Conservation (phyloP, 2,888 invertebrate genomes). For the Aspidiotus rigidus region DNA sequence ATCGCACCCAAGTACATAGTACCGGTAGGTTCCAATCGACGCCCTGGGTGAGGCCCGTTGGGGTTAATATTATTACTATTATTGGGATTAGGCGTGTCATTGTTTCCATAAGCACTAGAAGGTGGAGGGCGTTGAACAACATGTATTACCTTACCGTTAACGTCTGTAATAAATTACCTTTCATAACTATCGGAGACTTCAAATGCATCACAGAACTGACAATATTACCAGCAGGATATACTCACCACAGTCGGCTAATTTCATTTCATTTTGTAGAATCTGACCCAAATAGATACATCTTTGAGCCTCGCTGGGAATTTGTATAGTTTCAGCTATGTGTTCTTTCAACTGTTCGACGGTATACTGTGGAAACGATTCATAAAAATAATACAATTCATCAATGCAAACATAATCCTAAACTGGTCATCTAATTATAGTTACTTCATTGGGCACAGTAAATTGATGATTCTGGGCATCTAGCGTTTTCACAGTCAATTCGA, state of each 20-base stretch:
- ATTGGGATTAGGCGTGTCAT: conserved; percentile 30
- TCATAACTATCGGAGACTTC: neutral
- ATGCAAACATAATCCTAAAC: conserved; percentile 2
- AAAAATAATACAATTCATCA: neutral
- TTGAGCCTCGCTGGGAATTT: conserved; percentile 70
- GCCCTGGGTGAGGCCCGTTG: conserved; percentile 28
- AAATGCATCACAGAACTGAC: neutral
- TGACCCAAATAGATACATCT: conserved; percentile 90
- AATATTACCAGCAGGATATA: conserved; percentile 26
- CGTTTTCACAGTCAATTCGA: conserved; percentile 79
- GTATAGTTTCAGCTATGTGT: conserved; percentile 65
- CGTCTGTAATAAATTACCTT: conserved; percentile 50
- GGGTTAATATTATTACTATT: conserved; percentile 39
- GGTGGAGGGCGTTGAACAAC: conserved; percentile 83
- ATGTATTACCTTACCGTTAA: conserved; percentile 85
- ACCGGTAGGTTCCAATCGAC: conserved; percentile 33
- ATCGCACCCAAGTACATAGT: conserved; percentile 52
- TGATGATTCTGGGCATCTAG: conserved; percentile 77
- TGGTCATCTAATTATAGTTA: conserved; percentile 48
- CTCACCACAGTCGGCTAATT: conserved; percentile 73
- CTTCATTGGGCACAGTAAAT: conserved; percentile 74
- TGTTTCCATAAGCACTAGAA: conserved; percentile 40
- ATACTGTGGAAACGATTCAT: conserved; percentile 48
- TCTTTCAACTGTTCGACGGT: conserved; percentile 75
- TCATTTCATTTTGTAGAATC: conserved; percentile 79